These are phyloP conservation scores for Mormyrops boulengeri DNA, from an alignment of 2,797 vertebrate species.

Conservation along the genomic window DNA sequence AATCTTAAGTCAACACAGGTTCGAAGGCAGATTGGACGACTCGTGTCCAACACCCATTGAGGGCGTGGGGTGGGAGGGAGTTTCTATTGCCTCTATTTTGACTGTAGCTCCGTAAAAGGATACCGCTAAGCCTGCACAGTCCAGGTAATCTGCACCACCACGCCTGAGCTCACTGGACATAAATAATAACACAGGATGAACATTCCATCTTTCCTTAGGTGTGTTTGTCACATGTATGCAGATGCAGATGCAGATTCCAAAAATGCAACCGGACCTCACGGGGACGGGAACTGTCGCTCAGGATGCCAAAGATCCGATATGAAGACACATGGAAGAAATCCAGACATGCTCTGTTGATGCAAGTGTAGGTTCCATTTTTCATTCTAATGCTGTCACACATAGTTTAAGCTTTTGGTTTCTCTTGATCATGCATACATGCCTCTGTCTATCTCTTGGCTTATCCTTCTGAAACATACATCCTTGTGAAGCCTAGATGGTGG, in stretches of 20 bases:
- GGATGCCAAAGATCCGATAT: neutral
- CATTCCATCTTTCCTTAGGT: neutral
- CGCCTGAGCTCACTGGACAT: neutral
- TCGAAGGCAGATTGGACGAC: neutral
- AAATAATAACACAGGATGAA: neutral
- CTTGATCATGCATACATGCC: neutral
- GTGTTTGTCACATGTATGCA: neutral
- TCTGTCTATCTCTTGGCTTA: neutral
- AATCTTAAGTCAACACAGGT: neutral
- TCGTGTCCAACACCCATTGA: neutral
- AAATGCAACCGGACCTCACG: neutral
- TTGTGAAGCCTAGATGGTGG: neutral
- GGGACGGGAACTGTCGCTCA: neutral
- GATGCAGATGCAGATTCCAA: neutral
- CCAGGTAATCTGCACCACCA: neutral
- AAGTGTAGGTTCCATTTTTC: neutral
- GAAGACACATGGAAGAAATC: neutral
- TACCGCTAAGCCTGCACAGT: too few species aligned
- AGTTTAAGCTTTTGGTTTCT: neutral
- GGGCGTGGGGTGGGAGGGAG: neutral
- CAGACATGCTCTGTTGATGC: neutral
- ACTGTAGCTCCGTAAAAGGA: neutral
- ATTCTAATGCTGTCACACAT: neutral
- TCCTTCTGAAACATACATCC: neutral
- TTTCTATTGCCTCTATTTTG: constrained; percentile 9